A percentile compares a stretch with the other conserved stretches of the same genome.
Evolutionary conservation across 2,797 vertebrate genomes (phyloP).

Genomic region (Oryzias sinensis): DNA sequence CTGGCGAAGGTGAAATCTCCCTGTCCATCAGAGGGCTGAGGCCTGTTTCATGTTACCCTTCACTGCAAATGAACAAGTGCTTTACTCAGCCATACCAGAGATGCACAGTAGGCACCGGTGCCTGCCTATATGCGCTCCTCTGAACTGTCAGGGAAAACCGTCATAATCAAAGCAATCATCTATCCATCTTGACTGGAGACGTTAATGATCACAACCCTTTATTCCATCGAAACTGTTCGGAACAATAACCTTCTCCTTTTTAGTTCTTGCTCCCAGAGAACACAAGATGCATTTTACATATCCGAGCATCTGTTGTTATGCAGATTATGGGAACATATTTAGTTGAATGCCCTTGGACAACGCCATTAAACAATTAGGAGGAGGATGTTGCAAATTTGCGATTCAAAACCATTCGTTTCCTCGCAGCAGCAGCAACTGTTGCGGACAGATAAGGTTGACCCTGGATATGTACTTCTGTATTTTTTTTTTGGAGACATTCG

Average conservation of each 20-base stretch:
- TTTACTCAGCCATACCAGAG: slow-evolving; percentile 76
- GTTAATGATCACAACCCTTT: slow-evolving; percentile 50
- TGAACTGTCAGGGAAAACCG: slow-evolving; percentile 49
- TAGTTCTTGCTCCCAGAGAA: slow-evolving; percentile 35
- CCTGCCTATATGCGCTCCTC: slow-evolving; percentile 40
- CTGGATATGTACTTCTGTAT: slow-evolving; percentile 75
- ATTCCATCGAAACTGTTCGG: slow-evolving; percentile 51
- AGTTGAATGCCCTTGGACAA: slow-evolving; percentile 82
- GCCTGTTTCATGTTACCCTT: slow-evolving; percentile 83
- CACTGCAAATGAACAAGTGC: slow-evolving; percentile 79
- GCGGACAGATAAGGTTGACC: slow-evolving; percentile 82
- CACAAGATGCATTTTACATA: slow-evolving; percentile 73
- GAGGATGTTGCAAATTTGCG: slow-evolving; percentile 78
- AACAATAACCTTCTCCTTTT: slow-evolving; percentile 44
- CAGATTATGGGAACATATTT: slow-evolving; percentile 73
- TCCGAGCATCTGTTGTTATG: slow-evolving; percentile 80
- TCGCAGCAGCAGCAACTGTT: slow-evolving; percentile 69
- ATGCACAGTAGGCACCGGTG: slow-evolving; percentile 66
- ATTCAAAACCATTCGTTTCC: slow-evolving; percentile 79
- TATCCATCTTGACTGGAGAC: slow-evolving; percentile 53
- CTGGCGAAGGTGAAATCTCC: slow-evolving; percentile 99
- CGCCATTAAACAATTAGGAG: slow-evolving; percentile 82
- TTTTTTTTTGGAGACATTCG: slow-evolving; percentile 71
- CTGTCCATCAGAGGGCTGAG: slow-evolving; percentile 89
- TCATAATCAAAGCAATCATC: slow-evolving; percentile 66